Percentiles rank a stretch among this genome's conserved stretches.
Evolutionary conservation across 2,888 invertebrate species (phyloP).

Genomic region (Apamea anceps): DNA sequence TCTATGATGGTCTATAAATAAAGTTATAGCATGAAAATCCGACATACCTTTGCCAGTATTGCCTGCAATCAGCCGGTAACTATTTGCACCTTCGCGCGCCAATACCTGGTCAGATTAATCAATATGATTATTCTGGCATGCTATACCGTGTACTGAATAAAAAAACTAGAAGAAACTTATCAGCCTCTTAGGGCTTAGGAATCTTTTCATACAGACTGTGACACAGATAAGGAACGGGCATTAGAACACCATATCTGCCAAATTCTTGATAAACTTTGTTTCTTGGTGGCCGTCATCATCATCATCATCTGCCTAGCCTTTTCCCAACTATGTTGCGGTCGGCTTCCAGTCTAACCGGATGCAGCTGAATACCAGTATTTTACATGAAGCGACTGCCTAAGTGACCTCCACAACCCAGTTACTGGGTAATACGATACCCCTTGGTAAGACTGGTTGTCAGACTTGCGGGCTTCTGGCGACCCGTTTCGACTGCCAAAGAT

Average conservation of each 20-base stretch:
- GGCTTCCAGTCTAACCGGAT: neutral
- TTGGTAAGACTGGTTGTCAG: neutral
- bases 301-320: too few relatives aligned
- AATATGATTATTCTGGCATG: neutral
- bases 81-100: constrained; percentile 79
- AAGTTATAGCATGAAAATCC: neutral
- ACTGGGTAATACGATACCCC: neutral
- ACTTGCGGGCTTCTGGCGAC: neutral
- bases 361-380: neutral
- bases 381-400: neutral
- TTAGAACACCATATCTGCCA: too few relatives aligned
- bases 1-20: neutral
- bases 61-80: constrained; percentile 92
- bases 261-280: too few relatives aligned
- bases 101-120: constrained; percentile 80
- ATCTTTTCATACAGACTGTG: too few relatives aligned
- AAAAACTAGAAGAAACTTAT: too few relatives aligned
- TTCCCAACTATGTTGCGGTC: neutral
- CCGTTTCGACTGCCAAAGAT: neutral
- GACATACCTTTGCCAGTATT: constrained; percentile 93
- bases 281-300: too few relatives aligned
- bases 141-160: neutral
- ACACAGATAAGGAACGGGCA: too few relatives aligned
- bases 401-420: neutral
- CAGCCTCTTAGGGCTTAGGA: too few relatives aligned